Evolutionary conservation across 92 coral and sea anemone species (phyloP), one percentile per base, ranked within the genome.

Genomic region (Phenganax subtilis): DNA sequence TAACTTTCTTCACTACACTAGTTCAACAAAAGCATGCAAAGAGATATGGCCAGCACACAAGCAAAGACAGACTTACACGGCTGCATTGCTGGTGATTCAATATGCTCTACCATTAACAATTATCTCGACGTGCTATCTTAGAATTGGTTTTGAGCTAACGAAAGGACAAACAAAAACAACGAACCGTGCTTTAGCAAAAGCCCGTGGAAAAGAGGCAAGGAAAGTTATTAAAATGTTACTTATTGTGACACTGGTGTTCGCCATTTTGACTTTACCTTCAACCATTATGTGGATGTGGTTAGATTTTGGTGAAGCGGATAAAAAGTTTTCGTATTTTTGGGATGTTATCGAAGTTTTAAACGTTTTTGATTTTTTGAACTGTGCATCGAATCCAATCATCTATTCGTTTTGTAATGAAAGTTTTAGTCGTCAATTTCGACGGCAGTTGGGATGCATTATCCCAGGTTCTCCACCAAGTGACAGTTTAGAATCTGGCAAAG

Each of bases 321-420:
- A 81, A 0, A 75, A 88, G 8, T 92, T 91, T 71, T 37, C 75
- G 0, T 86, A 92, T 47, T 90, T 96, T 81, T 77, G 91, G 89
- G 91, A 90, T 77, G 71, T 88, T 77, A 81, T 96, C 9, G 92
- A 92, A 1, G 89, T 96, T 25, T 90, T 97, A 30, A 92, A 96
- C 59, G 89, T 96, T 54, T 83, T 96, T 52, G 87, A 92, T 31
- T 96, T 96, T 68, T 89, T 97, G 59, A 96, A 96, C 89, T 88
- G 99, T 62, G 99, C 99, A 0, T 91, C 93, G 2, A 96, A 96
- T 75, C 99, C 99, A 9, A 84, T 96, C 58, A 93, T 92, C 14
- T 96, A 96, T 83, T 89, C 97, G 27, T 92, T 96, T n/a, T 96
- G 99, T 61, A 93, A 96, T 72, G 99, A 96, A 83, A 92, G 82